phyloP scores from a whole-genome alignment of 2,797 vertebrate species.

The Cyclura pinguis region DNA sequence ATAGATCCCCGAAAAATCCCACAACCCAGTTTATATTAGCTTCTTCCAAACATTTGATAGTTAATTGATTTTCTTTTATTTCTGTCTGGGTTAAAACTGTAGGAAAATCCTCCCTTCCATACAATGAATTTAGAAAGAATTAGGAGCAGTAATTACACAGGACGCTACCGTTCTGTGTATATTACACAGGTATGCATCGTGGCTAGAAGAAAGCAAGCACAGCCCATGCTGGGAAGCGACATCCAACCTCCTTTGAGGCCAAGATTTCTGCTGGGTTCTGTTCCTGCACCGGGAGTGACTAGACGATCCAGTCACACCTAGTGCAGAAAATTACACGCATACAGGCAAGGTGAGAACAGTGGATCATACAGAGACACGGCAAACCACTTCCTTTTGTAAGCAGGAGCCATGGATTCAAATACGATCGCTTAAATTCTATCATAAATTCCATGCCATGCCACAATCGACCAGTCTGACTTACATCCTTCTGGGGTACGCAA shows the following conservation, averaged over 20 bases:
- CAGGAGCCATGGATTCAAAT: neutral
- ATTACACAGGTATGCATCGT: neutral
- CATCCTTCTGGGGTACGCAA: slow-evolving; percentile 92
- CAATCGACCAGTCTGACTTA: slow-evolving; percentile 78
- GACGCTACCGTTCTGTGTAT: too few relatives aligned
- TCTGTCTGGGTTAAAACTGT: neutral
- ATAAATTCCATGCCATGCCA: neutral
- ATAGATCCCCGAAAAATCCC: neutral
- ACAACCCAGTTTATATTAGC: neutral
- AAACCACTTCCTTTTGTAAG: neutral
- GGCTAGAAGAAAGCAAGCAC: neutral
- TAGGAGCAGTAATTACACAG: neutral
- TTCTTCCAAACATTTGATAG: neutral
- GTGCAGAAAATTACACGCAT: neutral
- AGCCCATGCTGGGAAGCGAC: neutral
- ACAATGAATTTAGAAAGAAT: neutral
- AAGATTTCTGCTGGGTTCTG: neutral
- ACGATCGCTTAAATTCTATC: neutral
- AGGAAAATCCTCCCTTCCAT: neutral
- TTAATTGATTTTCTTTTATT: neutral
- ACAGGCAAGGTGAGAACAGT: neutral
- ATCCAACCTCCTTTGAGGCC: neutral
- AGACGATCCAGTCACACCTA: neutral
- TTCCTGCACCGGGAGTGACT: neutral
- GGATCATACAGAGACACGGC: neutral